A percentile compares a stretch with the other conserved stretches of the same genome.
These are phyloP conservation scores for Oceanites oceanicus DNA, from an alignment of 2,113 vertebrate genomes.

Conservation along the genomic window DNA sequence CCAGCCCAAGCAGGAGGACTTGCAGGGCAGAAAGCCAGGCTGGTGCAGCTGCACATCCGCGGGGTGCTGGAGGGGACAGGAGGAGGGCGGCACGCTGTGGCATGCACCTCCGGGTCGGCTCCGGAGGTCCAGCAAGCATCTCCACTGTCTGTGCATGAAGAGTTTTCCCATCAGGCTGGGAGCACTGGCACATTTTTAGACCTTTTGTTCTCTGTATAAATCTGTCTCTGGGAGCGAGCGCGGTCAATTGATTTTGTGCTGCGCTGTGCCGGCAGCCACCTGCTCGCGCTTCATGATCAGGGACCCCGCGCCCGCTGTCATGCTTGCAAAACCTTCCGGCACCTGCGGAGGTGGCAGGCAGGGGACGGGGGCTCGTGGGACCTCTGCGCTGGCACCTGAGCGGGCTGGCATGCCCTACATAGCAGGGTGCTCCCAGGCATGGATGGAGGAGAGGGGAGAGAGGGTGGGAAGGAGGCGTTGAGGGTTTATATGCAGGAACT, in stretches of 20 bases:
- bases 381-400: background rate
- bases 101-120: accelerated
- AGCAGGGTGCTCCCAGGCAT: accelerated
- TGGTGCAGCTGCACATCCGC: background rate
- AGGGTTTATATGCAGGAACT: background rate
- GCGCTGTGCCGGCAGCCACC: background rate
- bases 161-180: background rate
- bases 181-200: background rate
- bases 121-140: accelerated
- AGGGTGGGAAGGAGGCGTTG: background rate
- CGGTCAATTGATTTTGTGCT: background rate
- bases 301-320: accelerated
- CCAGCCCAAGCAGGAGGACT: accelerated
- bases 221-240: accelerated
- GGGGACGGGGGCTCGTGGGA: background rate
- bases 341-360: background rate
- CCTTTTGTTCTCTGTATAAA: constrained; percentile 25
- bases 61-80: background rate
- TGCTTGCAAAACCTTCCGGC: background rate
- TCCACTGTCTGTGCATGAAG: background rate
- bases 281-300: background rate
- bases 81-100: accelerated
- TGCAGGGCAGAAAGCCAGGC: background rate
- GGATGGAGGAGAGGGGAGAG: background rate
- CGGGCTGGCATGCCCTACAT: accelerated